Conservation (phyloP, 1,140 invertebrate genomes). For the Babylonia areolata region DNA sequence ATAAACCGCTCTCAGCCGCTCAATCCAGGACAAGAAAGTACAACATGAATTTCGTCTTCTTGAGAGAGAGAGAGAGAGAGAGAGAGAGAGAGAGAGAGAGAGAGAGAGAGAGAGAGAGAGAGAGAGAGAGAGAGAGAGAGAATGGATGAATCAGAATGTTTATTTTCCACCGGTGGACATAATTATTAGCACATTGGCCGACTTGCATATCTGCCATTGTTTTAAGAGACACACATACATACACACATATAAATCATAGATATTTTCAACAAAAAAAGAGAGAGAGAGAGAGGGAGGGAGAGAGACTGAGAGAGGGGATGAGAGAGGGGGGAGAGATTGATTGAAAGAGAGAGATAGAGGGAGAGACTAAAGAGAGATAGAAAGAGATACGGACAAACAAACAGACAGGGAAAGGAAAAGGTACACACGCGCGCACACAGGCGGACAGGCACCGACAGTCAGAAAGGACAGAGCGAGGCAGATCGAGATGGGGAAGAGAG, state of each 20-base stretch:
- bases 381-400: neutral
- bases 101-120: neutral
- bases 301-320: neutral
- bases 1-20: no score
- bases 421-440: neutral
- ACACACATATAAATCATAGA: no score
- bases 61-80: neutral
- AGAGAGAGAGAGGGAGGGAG: neutral
- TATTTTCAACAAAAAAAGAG: neutral
- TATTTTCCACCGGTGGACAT: no score
- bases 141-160: no score
- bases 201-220: no score
- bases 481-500: no score
- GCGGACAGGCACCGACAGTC: neutral
- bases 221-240: no score
- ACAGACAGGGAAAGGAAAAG: neutral
- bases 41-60: no score
- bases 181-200: no score
- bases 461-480: no score
- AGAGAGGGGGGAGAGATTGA: no score
- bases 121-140: conserved; percentile 2
- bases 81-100: neutral
- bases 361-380: neutral
- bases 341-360: neutral
- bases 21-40: no score